Conservation (phyloP, 2,113 vertebrate species). For the Calypte anna region DNA sequence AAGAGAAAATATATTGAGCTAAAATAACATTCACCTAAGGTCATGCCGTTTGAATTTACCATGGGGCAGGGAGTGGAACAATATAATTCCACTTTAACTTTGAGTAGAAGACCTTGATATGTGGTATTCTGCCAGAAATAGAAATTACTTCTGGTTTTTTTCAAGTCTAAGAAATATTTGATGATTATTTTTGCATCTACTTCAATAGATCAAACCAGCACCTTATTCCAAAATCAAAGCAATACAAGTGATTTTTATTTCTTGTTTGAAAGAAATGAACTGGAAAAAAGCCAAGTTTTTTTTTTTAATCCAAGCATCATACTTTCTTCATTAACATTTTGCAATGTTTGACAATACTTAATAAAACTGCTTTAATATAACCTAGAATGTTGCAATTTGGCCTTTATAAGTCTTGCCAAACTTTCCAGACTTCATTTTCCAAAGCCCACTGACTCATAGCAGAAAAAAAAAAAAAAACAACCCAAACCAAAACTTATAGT, state of each 20-base stretch:
- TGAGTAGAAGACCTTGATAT: background rate
- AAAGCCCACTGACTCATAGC: conserved; percentile 27
- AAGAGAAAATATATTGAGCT: conserved; percentile 27
- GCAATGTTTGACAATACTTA: conserved; percentile 59
- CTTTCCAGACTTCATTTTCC: conserved; percentile 52
- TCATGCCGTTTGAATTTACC: background rate
- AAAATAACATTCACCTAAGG: conserved; percentile 7
- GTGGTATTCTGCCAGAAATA: background rate
- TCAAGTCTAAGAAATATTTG: conserved; percentile 10
- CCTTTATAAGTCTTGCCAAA: conserved; percentile 42
- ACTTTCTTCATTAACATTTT: conserved; percentile 59
- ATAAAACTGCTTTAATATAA: conserved; percentile 65
- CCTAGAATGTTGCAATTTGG: conserved; percentile 58
- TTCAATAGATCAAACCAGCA: conserved; percentile 36
- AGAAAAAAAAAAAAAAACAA: background rate
- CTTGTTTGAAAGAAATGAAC: conserved; percentile 66
- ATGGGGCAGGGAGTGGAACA: background rate
- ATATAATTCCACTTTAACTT: background rate
- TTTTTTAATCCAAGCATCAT: background rate
- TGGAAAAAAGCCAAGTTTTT: conserved; percentile 23
- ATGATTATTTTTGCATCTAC: conserved; percentile 38
- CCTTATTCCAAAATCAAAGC: conserved; percentile 30
- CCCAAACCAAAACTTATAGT: conserved; percentile 32
- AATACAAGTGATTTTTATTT: conserved; percentile 48
- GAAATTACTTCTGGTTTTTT: conserved; percentile 43